Evolutionary conservation across 2,888 invertebrate species (phyloP).

Genomic region (Cotesia congregata): DNA sequence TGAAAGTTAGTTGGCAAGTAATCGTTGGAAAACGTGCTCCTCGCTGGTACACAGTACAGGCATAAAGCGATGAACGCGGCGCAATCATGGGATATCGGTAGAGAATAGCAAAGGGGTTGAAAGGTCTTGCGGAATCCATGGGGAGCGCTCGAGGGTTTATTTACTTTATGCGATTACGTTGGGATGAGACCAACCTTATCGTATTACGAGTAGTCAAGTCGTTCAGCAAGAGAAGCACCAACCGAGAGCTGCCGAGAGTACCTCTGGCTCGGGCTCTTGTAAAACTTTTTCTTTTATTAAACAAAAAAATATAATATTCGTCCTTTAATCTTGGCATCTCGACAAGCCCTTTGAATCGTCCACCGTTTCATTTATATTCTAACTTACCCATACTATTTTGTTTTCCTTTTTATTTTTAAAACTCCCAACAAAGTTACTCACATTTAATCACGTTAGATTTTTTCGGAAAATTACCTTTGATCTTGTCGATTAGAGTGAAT

Average conservation of each 20-base stretch:
- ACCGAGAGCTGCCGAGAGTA: neutral
- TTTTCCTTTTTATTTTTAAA: neutral
- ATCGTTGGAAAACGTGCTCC: conserved; percentile 44
- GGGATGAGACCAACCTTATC: conserved; percentile 20
- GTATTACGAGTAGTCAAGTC: conserved; percentile 3
- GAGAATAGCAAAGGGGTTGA: conserved; percentile 38
- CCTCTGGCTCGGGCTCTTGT: neutral
- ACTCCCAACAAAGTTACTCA: conserved; percentile 12
- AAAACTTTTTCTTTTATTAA: neutral
- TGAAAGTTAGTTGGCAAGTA: conserved; percentile 55
- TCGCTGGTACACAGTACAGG: neutral
- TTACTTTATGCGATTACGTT: conserved; percentile 19
- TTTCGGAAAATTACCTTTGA: conserved; percentile 16
- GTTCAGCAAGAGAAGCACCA: neutral
- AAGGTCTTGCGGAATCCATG: conserved; percentile 24
- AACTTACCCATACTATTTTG: neutral
- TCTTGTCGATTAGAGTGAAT: conserved; percentile 3
- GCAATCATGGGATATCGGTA: conserved; percentile 46
- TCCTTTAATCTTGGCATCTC: conserved; percentile 18
- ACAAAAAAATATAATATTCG: conserved; percentile 20
- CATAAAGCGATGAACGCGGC: conserved; percentile 12
- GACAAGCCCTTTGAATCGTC: conserved; percentile 11
- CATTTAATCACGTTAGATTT: conserved; percentile 5
- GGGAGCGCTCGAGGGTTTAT: conserved; percentile 25
- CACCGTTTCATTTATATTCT: neutral